phyloP scores from a whole-genome alignment of 2,888 invertebrate species.

The Sympetrum striolatum region DNA sequence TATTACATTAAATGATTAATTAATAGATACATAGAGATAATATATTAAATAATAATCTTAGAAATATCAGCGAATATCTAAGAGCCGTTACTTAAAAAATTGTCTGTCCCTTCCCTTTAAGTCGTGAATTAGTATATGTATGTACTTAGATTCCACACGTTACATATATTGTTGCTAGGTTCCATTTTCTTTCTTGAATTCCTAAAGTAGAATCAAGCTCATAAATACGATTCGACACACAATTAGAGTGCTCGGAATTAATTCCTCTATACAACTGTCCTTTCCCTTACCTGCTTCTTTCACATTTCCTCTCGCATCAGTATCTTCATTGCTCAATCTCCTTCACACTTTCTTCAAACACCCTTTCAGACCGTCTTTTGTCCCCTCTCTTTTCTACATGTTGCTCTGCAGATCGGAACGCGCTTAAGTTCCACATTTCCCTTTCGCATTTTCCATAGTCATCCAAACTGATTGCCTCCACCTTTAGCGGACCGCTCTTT shows the following conservation, averaged over 20 bases:
- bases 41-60: too few relatives aligned
- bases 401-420: background rate
- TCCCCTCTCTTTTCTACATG: background rate
- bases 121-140: too few relatives aligned
- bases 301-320: background rate
- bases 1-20: too few relatives aligned
- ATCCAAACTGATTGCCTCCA: constrained; percentile 35
- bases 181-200: too few relatives aligned
- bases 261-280: background rate
- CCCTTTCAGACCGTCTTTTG: background rate
- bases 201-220: too few relatives aligned
- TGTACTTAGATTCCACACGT: too few relatives aligned
- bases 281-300: background rate
- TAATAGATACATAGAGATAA: too few relatives aligned
- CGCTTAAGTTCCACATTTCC: background rate
- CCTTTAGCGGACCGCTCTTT: background rate
- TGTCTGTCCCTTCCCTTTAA: too few relatives aligned
- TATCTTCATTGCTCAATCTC: background rate
- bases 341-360: background rate
- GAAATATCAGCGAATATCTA: too few relatives aligned
- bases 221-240: too few relatives aligned
- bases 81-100: too few relatives aligned
- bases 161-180: too few relatives aligned
- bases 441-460: constrained; percentile 12
- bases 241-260: background rate